These are phyloP conservation scores for Elysia chlorotica DNA, from an alignment of 1,140 invertebrate species.

Conservation along the genomic window DNA sequence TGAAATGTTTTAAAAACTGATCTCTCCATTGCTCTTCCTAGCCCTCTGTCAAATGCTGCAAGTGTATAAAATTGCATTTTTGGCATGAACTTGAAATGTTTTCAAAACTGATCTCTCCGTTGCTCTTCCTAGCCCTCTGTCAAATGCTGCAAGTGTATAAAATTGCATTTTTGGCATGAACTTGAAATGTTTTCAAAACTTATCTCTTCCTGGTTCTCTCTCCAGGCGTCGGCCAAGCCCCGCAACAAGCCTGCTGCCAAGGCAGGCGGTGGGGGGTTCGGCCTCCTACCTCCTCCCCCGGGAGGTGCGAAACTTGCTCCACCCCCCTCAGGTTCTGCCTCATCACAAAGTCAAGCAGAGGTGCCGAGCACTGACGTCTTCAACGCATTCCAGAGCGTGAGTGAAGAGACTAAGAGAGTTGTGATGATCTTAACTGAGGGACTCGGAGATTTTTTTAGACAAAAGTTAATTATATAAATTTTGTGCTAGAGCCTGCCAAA, in stretches of 20 bases:
- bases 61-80: not conserved
- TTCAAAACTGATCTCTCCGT: not conserved
- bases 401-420: not conserved
- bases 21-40: no score
- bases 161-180: not conserved
- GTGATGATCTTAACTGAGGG: not conserved
- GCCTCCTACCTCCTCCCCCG: conserved; percentile 73
- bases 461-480: not conserved
- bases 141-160: no score
- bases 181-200: not conserved
- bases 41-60: no score
- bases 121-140: not conserved
- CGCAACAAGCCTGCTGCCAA: conserved; percentile 67
- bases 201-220: conserved; percentile 66
- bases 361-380: not conserved
- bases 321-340: conserved; percentile 73
- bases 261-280: conserved; percentile 62
- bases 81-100: not conserved
- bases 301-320: conserved; percentile 73
- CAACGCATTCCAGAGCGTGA: conserved; percentile 9
- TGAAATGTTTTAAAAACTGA: no score
- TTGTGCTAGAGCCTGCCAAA: not conserved
- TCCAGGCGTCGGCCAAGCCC: conserved; percentile 76
- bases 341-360: conserved; percentile 61
- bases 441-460: not conserved